Percentiles rank a stretch among this genome's conserved stretches.
Conservation (phyloP, 2,797 vertebrate genomes). For the Thamnophis elegans region DNA sequence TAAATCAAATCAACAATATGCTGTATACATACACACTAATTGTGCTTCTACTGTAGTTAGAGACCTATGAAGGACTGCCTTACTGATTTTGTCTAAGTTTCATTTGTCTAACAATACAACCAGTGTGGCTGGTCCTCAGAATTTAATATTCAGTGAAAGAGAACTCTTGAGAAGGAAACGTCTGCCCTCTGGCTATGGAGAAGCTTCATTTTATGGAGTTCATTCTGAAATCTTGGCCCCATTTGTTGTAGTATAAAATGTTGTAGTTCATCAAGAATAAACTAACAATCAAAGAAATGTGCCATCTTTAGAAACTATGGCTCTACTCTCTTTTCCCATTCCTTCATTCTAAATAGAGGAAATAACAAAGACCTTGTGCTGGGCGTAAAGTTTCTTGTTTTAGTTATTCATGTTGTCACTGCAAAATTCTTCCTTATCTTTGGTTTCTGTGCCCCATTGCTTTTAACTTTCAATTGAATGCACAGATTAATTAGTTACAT, state of each 20-base stretch:
- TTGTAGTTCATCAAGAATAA: neutral
- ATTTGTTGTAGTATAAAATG: neutral
- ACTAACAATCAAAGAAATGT: neutral
- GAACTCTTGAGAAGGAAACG: neutral
- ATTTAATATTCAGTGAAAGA: neutral
- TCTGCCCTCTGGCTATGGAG: neutral
- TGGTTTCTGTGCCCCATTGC: conserved; percentile 20
- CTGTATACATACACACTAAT: neutral
- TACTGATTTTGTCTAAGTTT: neutral
- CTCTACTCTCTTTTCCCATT: neutral
- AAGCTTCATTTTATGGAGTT: neutral
- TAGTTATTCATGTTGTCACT: conserved; percentile 3
- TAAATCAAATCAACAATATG: neutral
- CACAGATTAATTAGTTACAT: neutral
- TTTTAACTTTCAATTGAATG: conserved; percentile 8
- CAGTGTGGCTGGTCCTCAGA: neutral
- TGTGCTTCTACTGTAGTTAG: neutral
- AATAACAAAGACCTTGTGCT: conserved; percentile 20
- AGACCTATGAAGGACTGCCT: neutral
- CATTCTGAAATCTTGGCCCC: neutral
- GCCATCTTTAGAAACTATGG: neutral
- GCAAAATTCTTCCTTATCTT: conserved; percentile 29
- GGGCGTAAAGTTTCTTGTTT: neutral
- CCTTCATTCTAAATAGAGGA: conserved; percentile 1
- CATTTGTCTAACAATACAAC: neutral